A percentile compares a stretch with the other conserved stretches of the same genome.
phyloP scores from a whole-genome alignment of 2,113 vertebrate genomes.

The Ploceus nigricollis region DNA sequence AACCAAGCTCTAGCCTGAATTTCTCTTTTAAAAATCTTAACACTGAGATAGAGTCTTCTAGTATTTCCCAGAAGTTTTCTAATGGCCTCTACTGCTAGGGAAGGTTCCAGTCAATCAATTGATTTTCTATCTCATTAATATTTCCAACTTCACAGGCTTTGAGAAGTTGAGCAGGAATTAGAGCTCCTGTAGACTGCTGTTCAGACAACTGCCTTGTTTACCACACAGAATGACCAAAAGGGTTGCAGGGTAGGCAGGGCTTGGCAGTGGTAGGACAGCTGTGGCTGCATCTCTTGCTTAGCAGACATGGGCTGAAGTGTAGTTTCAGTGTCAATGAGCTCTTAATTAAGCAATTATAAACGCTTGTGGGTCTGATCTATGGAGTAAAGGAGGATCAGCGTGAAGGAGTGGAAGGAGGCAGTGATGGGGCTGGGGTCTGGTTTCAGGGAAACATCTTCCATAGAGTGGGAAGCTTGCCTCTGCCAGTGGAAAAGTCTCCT shows the following conservation, averaged over 20 bases:
- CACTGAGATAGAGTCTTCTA: background rate
- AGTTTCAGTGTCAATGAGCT: background rate
- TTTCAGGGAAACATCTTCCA: background rate
- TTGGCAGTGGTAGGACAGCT: background rate
- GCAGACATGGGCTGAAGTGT: background rate
- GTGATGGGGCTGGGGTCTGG: background rate
- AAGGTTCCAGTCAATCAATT: background rate
- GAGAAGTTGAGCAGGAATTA: background rate
- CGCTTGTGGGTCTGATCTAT: background rate
- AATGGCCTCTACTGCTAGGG: background rate
- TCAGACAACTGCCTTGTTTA: background rate
- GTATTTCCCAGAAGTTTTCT: background rate
- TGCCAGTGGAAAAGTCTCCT: background rate
- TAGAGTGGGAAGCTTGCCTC: rapidly evolving
- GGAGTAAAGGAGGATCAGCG: background rate
- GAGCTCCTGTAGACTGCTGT: background rate
- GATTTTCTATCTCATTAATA: background rate
- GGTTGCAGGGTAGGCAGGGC: too few relatives aligned
- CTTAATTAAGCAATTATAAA: background rate
- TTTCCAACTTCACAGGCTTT: background rate
- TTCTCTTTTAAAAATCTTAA: background rate
- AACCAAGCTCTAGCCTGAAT: background rate
- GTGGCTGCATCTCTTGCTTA: background rate
- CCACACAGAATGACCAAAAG: background rate
- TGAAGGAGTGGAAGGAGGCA: background rate